Base-by-base conservation (phyloP, 2,797 vertebrate genomes). In the Cyprinodon diabolis region DNA sequence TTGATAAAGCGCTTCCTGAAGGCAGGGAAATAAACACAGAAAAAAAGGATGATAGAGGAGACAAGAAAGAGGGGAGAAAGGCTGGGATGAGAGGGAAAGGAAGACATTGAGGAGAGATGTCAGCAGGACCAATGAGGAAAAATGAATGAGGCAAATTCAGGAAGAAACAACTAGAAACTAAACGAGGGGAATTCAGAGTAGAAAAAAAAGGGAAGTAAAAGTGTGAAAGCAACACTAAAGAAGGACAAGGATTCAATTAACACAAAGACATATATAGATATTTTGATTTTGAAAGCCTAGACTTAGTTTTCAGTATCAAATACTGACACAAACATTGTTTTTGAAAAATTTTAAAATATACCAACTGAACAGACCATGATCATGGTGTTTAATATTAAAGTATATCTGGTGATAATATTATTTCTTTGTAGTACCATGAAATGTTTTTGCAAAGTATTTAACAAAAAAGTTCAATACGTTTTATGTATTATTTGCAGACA, bases 1-100 rank as follows among this genome's bases (percentile, higher is more conserved):
- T 92, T 86, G 86, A 91, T 72, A 12, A n/a, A 5, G 37, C 30
- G 78, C 87, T 91, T 90, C 77, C 93, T 91, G 90, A 17, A 70
- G 77, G 82, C 75, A 66, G 76, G 82, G 72, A 66, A 80, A 78
- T 25, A n/a, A 77, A 56, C 6, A 68, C 68, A 9, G 37, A 21
- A 63, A 40, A 30, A 40, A 43, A 40, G 60, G 11, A 63, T 43
- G 19, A n/a, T 19, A 43, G 57, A 60, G 60, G 60, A 63, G 37
- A 63, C 1, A 19, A 62, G 58, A 35, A 62, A 62, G 35, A 62
- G 35, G 19, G 9, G 35, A 63, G 60, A 63, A 63, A 63, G 37
- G 60, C 19, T 43, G 19, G 37, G 60, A 78, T 80, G 71, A 74
- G 85, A 86, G 47, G 69, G 0, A 5, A 40, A 62, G 25, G 60